Base-by-base conservation (phyloP, 1,140 invertebrate genomes). In the Aricia agestis region DNA sequence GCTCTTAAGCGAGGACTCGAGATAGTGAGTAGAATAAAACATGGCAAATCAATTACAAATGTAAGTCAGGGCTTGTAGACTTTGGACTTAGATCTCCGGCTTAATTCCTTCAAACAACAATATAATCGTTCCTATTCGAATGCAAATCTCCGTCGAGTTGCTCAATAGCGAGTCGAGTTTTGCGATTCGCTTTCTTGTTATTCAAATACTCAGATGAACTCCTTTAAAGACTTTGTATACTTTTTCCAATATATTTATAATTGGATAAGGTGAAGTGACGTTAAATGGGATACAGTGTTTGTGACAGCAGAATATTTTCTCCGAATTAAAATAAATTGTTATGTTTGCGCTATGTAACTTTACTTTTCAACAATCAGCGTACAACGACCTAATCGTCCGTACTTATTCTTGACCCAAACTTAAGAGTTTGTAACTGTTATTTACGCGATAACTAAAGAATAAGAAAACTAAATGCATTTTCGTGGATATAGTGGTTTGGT, bases 81-180 rank as follows among this genome's bases (percentile, higher is more conserved):
- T 63, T 42, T 70, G 68, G 25, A 70, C 59, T 70, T 70, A 73
- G 65, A 32, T 79, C 70, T 74, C 71, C 73, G 80, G 80, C 72
- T 81, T 78, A 79, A 79, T 83, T 78, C 79, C 76, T 82, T 82
- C 80, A 82, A 82, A 85, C 82, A 85, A 80, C 74, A 74, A 77
- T 82, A 82, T 86, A 84, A 86, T 84, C 78, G 79, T 78, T 78
- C 74, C 79, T 74, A 86, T 84, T 86, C 78, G 82, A 81, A 86
- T 86, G 82, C 78, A 82, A 86, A 86, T 86, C 77, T 69, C 19
- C 65, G 65, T 74, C 67, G 74, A 73, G 77, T 78, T 79, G 75
- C 75, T 80, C 72, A 77, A 83, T 77, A 68, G 74, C 78, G 75
- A 74, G 75, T 68, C 68, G 71, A 78, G 68, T 69, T 69, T 70